These are phyloP conservation scores for Lepidocyrtoides sp. DNA, from an alignment of 2,888 invertebrate species.

Conservation along the genomic window DNA sequence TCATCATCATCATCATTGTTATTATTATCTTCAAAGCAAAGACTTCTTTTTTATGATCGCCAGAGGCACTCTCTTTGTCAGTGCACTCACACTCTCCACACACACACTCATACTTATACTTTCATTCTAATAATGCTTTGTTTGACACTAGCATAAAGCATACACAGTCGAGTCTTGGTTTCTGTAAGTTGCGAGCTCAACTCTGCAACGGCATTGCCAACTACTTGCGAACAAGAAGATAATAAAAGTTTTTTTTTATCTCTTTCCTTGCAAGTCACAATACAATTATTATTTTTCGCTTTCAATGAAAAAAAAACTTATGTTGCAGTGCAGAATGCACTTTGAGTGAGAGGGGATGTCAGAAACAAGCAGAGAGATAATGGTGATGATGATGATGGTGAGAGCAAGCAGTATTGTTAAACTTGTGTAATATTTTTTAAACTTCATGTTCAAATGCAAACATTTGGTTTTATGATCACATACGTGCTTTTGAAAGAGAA, in stretches of 20 bases:
- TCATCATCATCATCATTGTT: background rate
- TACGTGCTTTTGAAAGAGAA: background rate
- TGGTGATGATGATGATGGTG: background rate
- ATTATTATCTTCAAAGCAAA: constrained; percentile 23
- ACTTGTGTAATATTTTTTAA: background rate
- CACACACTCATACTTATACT: background rate
- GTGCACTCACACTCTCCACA: background rate
- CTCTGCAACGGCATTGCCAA: constrained; percentile 39
- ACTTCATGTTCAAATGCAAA: background rate
- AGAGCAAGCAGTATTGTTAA: background rate
- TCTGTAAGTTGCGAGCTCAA: background rate
- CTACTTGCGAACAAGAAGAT: constrained; percentile 57
- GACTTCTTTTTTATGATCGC: constrained; percentile 57
- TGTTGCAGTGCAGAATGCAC: constrained; percentile 28
- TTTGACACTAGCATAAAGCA: background rate
- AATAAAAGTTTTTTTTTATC: constrained; percentile 37
- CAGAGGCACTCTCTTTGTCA: constrained; percentile 49
- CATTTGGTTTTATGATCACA: background rate
- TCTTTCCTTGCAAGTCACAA: constrained; percentile 42
- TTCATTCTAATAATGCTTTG: background rate
- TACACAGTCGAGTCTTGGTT: constrained; percentile 26
- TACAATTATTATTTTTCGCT: constrained; percentile 37
- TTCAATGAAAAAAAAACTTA: background rate
- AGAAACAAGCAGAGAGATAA: background rate
- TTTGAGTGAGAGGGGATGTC: no score